Conservation (phyloP, 2,888 invertebrate genomes). For the Achlya flavicornis region DNA sequence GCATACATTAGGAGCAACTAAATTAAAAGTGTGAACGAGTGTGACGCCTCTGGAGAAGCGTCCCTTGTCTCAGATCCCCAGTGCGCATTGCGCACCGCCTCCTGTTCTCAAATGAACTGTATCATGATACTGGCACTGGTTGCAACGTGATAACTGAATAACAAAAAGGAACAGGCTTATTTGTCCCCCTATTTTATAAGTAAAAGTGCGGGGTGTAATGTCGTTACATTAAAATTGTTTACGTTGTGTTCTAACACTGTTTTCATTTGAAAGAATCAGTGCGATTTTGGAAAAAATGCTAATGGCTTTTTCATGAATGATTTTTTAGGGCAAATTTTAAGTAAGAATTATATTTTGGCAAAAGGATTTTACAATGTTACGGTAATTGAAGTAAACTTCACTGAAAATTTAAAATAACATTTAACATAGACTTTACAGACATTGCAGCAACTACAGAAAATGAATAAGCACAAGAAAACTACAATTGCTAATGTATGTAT, state of each 20-base stretch:
- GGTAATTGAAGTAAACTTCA: too few relatives aligned
- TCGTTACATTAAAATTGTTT: slow-evolving; percentile 33
- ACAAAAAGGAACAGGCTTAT: slow-evolving; percentile 59
- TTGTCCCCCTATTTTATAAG: slow-evolving; percentile 60
- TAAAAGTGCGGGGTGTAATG: slow-evolving; percentile 46
- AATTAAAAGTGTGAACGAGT: slow-evolving; percentile 83
- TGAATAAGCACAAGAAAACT: too few relatives aligned
- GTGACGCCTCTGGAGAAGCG: slow-evolving; percentile 56
- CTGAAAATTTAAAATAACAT: too few relatives aligned
- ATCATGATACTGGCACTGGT: slow-evolving; percentile 76
- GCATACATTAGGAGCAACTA: slow-evolving; percentile 82
- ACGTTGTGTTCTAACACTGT: background rate
- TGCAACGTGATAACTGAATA: slow-evolving; percentile 72
- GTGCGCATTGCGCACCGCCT: slow-evolving; percentile 42
- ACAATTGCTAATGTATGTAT: background rate
- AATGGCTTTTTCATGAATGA: background rate
- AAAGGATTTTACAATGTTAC: background rate
- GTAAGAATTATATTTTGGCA: background rate
- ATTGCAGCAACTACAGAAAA: too few relatives aligned
- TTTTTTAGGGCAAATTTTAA: background rate
- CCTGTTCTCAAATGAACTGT: slow-evolving; percentile 76
- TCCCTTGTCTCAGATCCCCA: slow-evolving; percentile 42
- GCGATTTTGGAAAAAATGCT: background rate
- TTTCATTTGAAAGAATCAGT: background rate
- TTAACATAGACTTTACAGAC: too few relatives aligned